These are phyloP conservation scores for Aldabrachelys gigantea DNA, from an alignment of 2,113 vertebrate species.

Conservation along the genomic window DNA sequence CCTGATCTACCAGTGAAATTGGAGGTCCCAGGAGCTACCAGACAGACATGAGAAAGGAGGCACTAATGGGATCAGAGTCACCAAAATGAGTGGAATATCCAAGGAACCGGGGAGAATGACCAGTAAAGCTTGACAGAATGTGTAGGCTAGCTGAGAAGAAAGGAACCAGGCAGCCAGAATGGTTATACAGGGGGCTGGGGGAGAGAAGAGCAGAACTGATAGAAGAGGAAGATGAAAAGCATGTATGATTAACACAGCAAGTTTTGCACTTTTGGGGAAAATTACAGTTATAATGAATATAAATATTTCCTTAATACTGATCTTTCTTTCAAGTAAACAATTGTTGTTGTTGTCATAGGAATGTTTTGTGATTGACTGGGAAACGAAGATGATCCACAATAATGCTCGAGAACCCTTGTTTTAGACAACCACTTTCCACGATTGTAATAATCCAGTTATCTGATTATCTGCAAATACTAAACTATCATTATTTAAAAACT, in stretches of 20 bases:
- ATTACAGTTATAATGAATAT: not conserved
- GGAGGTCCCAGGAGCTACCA: not conserved
- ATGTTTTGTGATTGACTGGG: not conserved
- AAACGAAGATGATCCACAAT: rapidly evolving
- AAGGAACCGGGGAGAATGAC: not conserved
- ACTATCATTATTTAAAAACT: not conserved
- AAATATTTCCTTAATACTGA: not conserved
- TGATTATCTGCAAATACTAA: not conserved
- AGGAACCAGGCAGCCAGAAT: not conserved
- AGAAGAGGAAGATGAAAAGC: not conserved
- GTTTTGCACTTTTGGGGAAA: not conserved
- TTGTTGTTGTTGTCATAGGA: not conserved
- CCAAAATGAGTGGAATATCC: not conserved
- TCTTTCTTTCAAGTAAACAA: not conserved
- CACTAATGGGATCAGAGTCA: not conserved
- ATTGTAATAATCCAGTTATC: not conserved
- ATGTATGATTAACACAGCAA: not conserved
- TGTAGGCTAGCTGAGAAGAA: not conserved
- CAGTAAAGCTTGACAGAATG: not conserved
- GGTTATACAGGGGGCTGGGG: not conserved
- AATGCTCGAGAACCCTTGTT: not conserved
- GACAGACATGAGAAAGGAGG: not conserved
- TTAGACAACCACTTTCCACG: not conserved
- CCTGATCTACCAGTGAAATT: not conserved
- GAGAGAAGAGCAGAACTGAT: not conserved